Base-by-base conservation (phyloP, 2,797 vertebrate genomes). In the Enteromius anoplus region DNA sequence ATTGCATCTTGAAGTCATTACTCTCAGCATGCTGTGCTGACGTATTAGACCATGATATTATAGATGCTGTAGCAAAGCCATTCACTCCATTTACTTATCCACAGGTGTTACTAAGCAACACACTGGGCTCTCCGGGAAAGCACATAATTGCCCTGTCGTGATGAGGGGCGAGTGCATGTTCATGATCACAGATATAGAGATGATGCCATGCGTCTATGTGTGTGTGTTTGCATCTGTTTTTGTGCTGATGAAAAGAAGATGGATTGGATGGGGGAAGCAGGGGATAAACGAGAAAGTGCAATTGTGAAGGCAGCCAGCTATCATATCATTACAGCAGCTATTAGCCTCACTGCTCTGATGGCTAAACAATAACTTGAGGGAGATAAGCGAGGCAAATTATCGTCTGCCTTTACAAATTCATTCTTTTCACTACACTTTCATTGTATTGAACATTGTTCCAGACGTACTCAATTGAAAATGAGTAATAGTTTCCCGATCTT, bases 91-190 rank as follows among this genome's bases (percentile, higher is more conserved):
- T 91, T 85, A 91, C 92, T 89, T 90, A 92, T 89, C 88, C 89
- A 91, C 91, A 95, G 93, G 93, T 94, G 95, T 95, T 95, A 94
- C 94, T 92, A 94, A 94, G 94, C 94, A 95, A 95, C 94, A 91
- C 92, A 93, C 93, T 86, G 88, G 89, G 91, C 90, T 91, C 90
- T 88, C 86, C 86, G 86, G 90, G 90, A 90, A 93, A 91, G 88
- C 87, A 91, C 90, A 86, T 91, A 93, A 93, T 90, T 92, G 93
- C 91, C 87, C 84, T 84, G 87, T 88, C 90, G 91, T 93, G 91
- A 91, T 91, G 89, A 91, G 76, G 87, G 88, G 90, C 88, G 86
- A 92, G 92, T 91, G 89, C 91, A 92, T 84, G 90, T 72, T 91
- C 90, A 86, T 90, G 86, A 92, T 93, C 87, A 84, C 91, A 92